These are phyloP conservation scores for Tetragonula carbonaria DNA, from an alignment of 2,888 invertebrate genomes.

Conservation along the genomic window DNA sequence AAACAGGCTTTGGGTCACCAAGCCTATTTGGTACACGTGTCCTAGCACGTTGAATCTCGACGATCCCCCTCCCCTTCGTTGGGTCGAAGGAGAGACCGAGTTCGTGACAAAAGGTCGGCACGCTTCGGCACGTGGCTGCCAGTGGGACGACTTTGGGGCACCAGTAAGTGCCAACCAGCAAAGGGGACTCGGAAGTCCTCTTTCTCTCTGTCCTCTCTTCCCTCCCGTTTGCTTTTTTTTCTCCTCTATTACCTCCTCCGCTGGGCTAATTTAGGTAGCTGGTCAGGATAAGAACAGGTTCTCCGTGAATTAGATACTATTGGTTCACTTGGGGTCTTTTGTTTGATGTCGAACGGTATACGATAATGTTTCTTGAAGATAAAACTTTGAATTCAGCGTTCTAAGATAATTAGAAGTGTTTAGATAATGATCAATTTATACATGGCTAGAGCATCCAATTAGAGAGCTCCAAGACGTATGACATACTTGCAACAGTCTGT, in stretches of 20 bases:
- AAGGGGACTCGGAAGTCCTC: conserved; percentile 33
- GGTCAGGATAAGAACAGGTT: neutral
- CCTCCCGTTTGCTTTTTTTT: neutral
- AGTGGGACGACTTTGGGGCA: conserved; percentile 63
- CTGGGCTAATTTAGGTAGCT: neutral
- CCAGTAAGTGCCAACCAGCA: conserved; percentile 74
- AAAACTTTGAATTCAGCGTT: neutral
- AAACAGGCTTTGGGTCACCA: conserved; percentile 78
- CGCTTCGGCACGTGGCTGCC: conserved; percentile 75
- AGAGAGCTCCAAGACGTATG: neutral
- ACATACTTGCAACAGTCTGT: neutral
- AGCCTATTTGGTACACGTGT: conserved; percentile 82
- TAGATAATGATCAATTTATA: neutral
- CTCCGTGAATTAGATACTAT: too few relatives aligned
- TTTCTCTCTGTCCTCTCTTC: neutral
- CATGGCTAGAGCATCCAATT: neutral
- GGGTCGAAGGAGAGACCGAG: conserved; percentile 27
- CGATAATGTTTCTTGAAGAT: neutral
- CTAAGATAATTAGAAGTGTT: neutral
- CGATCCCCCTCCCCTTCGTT: conserved; percentile 55
- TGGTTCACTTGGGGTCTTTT: neutral
- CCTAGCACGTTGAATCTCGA: conserved; percentile 74
- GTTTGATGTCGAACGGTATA: neutral
- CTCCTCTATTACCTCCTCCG: neutral
- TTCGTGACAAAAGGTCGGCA: conserved; percentile 67